These are phyloP conservation scores for Nemurella pictetii DNA, from an alignment of 2,888 invertebrate species.

Conservation along the genomic window DNA sequence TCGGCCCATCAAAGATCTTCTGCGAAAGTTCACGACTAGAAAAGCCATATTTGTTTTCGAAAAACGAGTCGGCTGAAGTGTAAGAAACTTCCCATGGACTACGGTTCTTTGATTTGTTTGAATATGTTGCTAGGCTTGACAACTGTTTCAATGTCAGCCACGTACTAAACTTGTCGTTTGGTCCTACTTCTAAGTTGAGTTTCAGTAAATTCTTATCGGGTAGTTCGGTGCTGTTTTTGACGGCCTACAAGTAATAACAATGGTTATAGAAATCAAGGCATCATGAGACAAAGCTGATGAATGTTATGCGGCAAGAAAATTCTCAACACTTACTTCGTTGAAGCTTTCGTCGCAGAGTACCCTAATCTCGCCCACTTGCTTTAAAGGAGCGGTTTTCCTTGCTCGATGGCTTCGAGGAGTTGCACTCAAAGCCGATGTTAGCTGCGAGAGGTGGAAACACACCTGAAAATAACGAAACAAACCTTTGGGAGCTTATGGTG, in stretches of 20 bases:
- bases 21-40: slow-evolving; percentile 47
- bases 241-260: slow-evolving; percentile 43
- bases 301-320: not conserved
- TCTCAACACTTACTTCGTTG: slow-evolving; percentile 47
- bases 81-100: slow-evolving; percentile 51
- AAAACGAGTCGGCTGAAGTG: slow-evolving; percentile 52
- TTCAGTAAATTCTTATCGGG: slow-evolving; percentile 50
- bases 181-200: slow-evolving; percentile 48
- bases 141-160: slow-evolving; percentile 33
- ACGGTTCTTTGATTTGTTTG: slow-evolving; percentile 38
- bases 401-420: slow-evolving; percentile 37
- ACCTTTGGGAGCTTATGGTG: not conserved
- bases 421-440: slow-evolving; percentile 53
- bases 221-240: slow-evolving; percentile 51
- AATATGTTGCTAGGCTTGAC: slow-evolving; percentile 36
- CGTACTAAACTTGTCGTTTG: slow-evolving; percentile 38
- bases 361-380: slow-evolving; percentile 46
- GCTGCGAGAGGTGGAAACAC: slow-evolving; percentile 52
- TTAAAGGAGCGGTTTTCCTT: slow-evolving; percentile 45
- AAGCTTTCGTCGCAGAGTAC: slow-evolving; percentile 54
- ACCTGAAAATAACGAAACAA: not conserved
- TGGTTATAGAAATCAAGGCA: not conserved
- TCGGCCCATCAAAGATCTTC: slow-evolving; percentile 47
- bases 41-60: slow-evolving; percentile 55
- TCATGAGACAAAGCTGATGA: not conserved